Conservation (phyloP, 2,113 vertebrate species). For the Erythrolamprus reginae region DNA sequence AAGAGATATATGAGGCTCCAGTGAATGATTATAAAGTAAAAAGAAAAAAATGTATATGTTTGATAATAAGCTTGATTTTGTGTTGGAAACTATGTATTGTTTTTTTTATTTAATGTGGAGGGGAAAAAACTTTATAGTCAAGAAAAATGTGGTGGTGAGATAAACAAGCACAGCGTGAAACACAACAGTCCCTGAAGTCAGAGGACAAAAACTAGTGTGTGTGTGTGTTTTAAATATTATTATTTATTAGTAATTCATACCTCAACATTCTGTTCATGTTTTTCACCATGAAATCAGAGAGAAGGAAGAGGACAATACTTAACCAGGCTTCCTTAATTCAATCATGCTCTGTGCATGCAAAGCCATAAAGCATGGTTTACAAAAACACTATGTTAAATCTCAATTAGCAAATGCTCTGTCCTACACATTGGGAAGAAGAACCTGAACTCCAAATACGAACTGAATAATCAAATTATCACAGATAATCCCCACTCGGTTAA, state of each 20-base stretch:
- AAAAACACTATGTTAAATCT: background rate
- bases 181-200: background rate
- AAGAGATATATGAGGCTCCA: too few species aligned
- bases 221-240: background rate
- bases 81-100: too few species aligned
- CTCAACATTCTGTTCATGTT: background rate
- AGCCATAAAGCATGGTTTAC: background rate
- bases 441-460: too few species aligned
- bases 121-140: too few species aligned
- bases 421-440: too few species aligned
- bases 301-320: background rate
- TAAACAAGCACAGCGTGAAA: background rate
- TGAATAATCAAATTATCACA: too few species aligned
- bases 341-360: background rate
- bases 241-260: background rate
- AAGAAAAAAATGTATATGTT: too few species aligned
- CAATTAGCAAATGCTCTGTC: too few species aligned
- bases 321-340: background rate
- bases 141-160: background rate
- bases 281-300: background rate
- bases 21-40: too few species aligned
- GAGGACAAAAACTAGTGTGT: background rate
- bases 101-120: too few species aligned
- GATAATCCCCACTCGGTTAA: too few species aligned
- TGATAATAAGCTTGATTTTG: too few species aligned